A percentile compares a stretch with the other conserved stretches of the same genome.
Evolutionary conservation across 2,888 invertebrate species (phyloP).

Genomic region (Cosmia trapezina): DNA sequence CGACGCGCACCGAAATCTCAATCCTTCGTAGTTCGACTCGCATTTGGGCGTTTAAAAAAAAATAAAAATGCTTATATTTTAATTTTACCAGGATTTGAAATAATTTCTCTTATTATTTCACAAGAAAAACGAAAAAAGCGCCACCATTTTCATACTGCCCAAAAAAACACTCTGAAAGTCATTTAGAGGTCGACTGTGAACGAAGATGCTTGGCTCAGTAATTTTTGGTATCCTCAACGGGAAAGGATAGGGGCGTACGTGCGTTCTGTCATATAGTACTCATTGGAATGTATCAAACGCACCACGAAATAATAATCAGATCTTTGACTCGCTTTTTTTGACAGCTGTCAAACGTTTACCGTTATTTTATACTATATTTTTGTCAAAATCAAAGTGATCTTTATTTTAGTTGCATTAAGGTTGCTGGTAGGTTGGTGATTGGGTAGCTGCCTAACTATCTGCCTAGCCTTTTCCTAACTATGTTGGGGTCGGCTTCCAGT

Average conservation of each 20-base stretch:
- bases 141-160: neutral
- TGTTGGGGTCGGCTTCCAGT: no score
- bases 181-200: constrained; percentile 11
- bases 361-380: neutral
- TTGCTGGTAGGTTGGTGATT: neutral
- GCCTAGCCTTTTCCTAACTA: no score
- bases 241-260: constrained; percentile 29
- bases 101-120: neutral
- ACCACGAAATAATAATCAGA: neutral
- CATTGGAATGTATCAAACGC: neutral
- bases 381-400: neutral
- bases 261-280: constrained; percentile 10
- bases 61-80: neutral
- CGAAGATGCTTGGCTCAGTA: neutral
- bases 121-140: neutral
- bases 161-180: constrained; percentile 16
- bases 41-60: no score
- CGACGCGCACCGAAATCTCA: no score
- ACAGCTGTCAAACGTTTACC: neutral
- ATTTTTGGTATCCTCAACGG: neutral
- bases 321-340: constrained; percentile 10
- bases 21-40: no score
- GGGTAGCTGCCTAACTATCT: no score
- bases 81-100: neutral
- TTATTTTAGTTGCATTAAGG: neutral